Evolutionary conservation across 2,113 vertebrate species (phyloP).

Genomic region (Microcebus griseorufus): DNA sequence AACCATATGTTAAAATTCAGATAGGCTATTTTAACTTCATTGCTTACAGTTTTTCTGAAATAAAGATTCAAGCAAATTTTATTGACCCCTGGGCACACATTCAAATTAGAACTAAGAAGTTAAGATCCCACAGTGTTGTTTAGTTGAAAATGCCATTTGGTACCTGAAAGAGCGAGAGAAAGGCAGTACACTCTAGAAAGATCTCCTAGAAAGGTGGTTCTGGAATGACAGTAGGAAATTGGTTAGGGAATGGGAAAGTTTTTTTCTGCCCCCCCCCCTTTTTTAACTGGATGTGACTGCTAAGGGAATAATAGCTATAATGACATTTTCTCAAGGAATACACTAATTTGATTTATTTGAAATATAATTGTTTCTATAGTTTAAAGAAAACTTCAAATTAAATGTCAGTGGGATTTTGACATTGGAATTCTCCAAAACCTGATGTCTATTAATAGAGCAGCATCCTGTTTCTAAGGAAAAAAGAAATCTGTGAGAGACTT

Average conservation of each 20-base stretch:
- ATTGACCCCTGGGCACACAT: background rate
- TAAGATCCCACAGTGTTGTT: background rate
- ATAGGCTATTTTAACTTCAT: background rate
- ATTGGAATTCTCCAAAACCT: background rate
- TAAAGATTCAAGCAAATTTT: background rate
- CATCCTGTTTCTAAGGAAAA: background rate
- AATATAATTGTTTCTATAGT: background rate
- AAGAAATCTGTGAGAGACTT: background rate
- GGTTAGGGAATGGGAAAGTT: background rate
- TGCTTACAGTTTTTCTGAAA: background rate
- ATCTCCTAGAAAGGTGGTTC: background rate
- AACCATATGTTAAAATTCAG: background rate
- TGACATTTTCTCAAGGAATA: background rate
- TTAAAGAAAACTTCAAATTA: background rate
- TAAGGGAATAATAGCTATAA: background rate
- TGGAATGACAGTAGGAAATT: background rate
- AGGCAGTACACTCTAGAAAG: background rate
- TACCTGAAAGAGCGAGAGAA: background rate
- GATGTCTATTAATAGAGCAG: background rate
- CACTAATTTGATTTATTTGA: background rate
- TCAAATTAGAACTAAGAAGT: background rate
- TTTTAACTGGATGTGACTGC: background rate
- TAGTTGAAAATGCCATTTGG: background rate
- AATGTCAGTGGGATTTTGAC: background rate
- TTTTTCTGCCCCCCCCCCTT: background rate